Evolutionary conservation across 92 coral and sea anemone genomes (phyloP).

Genomic region (Heteractis magnifica): DNA sequence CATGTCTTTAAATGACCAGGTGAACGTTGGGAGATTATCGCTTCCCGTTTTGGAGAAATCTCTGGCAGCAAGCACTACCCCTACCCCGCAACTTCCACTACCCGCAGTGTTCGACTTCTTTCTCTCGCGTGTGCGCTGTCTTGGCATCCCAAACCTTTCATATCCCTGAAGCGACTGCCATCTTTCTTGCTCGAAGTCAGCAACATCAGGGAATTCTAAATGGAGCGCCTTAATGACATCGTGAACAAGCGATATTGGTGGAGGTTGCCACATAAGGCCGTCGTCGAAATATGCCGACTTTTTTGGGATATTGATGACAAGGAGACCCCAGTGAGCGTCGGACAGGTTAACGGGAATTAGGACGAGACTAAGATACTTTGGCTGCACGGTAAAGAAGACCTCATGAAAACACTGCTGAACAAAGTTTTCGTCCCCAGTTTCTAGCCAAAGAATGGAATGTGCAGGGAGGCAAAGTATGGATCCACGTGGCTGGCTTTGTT

Average conservation of each 20-base stretch:
- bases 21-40: slow-evolving; percentile 1
- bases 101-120: slow-evolving; percentile 7
- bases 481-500: neutral
- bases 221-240: slow-evolving; percentile 6
- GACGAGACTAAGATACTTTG: slow-evolving; percentile 10
- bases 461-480: slow-evolving; percentile 34
- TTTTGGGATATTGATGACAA: neutral
- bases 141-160: slow-evolving; percentile 33
- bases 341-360: slow-evolving; percentile 21
- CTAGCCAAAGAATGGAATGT: slow-evolving; percentile 18
- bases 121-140: slow-evolving; percentile 14
- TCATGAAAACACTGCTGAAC: slow-evolving; percentile 26
- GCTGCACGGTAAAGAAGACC: neutral
- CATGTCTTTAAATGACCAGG: slow-evolving; percentile 2
- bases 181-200: neutral
- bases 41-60: slow-evolving; percentile 5
- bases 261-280: slow-evolving; percentile 18
- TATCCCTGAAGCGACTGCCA: slow-evolving; percentile 13
- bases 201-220: slow-evolving; percentile 10
- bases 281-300: slow-evolving; percentile 33
- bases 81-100: slow-evolving; percentile 37
- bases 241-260: slow-evolving; percentile 21
- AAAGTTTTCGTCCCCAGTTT: slow-evolving; percentile 6
- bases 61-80: slow-evolving; percentile 22
- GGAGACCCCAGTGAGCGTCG: slow-evolving; percentile 20